A percentile compares a stretch with the other conserved stretches of the same genome.
These are phyloP conservation scores for Gobius niger DNA, from an alignment of 2,113 vertebrate genomes.

Conservation along the genomic window DNA sequence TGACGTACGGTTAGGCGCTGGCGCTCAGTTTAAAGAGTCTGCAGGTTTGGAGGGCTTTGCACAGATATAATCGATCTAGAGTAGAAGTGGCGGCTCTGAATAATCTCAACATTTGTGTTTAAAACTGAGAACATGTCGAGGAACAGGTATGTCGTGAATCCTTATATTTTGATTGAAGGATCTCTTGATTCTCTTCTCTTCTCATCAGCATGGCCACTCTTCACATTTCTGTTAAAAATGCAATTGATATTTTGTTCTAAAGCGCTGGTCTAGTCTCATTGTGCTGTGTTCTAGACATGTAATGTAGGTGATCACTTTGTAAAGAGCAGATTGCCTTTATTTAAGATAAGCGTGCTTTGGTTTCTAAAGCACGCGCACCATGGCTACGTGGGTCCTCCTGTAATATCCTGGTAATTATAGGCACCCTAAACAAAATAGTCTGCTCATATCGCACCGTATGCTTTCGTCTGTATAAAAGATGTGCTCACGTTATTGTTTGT, in stretches of 20 bases:
- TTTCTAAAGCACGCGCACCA: too few species aligned
- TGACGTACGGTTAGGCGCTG: constrained; percentile 7
- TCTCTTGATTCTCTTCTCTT: too few species aligned
- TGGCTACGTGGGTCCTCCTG: too few species aligned
- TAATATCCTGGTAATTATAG: too few species aligned
- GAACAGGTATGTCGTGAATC: constrained; percentile 50
- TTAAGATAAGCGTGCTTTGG: constrained; percentile 42
- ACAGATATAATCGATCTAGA: too few species aligned
- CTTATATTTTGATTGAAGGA: background rate
- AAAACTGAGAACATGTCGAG: constrained; percentile 38
- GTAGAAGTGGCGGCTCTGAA: background rate
- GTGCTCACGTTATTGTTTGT: fast-evolving
- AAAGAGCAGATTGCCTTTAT: background rate
- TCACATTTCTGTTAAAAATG: background rate
- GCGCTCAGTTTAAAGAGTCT: constrained; percentile 59
- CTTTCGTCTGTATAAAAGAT: fast-evolving
- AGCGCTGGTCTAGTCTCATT: too few species aligned
- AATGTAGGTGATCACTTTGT: background rate
- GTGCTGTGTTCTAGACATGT: too few species aligned
- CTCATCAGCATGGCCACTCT: too few species aligned
- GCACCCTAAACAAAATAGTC: too few species aligned
- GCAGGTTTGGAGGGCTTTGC: background rate
- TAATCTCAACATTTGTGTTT: background rate
- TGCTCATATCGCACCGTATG: fast-evolving
- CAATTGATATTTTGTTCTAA: too few species aligned